Percentiles rank a stretch among this genome's conserved stretches.
These are phyloP conservation scores for Adelosebastes latens DNA, from an alignment of 2,797 vertebrate species.

Conservation along the genomic window DNA sequence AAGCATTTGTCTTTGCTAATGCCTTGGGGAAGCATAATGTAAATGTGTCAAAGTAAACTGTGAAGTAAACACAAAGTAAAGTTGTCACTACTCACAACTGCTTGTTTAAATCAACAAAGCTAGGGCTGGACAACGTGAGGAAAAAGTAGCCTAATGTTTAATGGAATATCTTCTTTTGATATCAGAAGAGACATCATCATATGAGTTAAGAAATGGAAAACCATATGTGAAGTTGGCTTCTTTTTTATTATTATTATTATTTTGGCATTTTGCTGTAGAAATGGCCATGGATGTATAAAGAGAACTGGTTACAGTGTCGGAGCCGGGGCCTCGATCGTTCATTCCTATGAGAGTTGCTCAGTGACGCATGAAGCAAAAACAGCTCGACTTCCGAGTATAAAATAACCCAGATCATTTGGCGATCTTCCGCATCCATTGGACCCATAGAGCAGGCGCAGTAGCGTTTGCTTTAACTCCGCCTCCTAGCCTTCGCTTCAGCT, in stretches of 20 bases:
- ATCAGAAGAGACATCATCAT: background rate
- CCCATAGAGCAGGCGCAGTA: no score
- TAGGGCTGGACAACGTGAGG: background rate
- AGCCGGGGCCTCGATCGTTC: no score
- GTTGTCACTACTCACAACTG: background rate
- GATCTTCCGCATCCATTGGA: no score
- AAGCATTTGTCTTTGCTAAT: background rate
- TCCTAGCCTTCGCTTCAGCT: no score
- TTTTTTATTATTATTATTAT: background rate
- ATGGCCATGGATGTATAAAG: no score
- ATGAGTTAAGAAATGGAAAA: background rate
- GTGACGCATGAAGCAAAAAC: no score
- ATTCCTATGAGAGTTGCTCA: no score
- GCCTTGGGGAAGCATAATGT: background rate
- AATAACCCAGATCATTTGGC: no score
- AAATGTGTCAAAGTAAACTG: background rate
- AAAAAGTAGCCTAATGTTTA: background rate
- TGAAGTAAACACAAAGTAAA: background rate
- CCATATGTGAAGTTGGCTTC: background rate
- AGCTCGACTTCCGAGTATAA: no score
- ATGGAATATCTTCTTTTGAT: background rate
- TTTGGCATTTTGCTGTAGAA: background rate
- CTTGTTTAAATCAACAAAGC: background rate
- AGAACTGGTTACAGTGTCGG: no score
- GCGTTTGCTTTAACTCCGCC: rapidly evolving